A percentile compares a stretch with the other conserved stretches of the same genome.
Evolutionary conservation across 1,140 invertebrate species (phyloP).

Genomic region (Lasioglossum baleicum): DNA sequence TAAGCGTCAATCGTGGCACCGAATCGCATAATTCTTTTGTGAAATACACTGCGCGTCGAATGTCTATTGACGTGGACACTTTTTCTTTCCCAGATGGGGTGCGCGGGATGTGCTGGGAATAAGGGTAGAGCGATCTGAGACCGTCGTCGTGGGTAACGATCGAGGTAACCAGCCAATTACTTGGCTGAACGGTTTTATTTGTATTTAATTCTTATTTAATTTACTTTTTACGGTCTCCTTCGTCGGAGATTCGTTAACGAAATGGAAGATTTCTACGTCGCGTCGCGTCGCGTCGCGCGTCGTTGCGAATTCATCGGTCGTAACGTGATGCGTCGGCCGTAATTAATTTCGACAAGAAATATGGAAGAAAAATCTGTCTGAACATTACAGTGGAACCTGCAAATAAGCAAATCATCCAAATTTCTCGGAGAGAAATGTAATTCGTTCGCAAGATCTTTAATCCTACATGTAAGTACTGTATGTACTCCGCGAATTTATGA

Average conservation of each 20-base stretch:
- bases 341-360: conserved; percentile 33
- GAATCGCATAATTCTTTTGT: conserved; percentile 65
- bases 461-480: too few relatives aligned
- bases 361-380: not conserved
- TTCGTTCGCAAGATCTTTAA: too few relatives aligned
- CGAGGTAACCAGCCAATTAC: conserved; percentile 75
- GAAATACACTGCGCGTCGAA: conserved; percentile 68
- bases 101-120: conserved; percentile 19
- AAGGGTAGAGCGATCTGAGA: conserved; percentile 53
- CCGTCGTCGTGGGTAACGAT: conserved; percentile 59
- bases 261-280: conserved; percentile 66
- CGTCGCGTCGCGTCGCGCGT: too few relatives aligned
- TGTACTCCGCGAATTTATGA: too few relatives aligned
- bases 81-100: conserved; percentile 60
- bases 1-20: conserved; percentile 17
- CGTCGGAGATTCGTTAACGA: conserved; percentile 67
- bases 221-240: conserved; percentile 76
- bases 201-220: conserved; percentile 80
- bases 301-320: conserved; percentile 54
- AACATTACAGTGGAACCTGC: too few relatives aligned
- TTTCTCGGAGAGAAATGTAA: too few relatives aligned
- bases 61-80: conserved; percentile 71
- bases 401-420: too few relatives aligned
- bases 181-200: conserved; percentile 79
- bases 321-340: not conserved